Evolutionary conservation across 2,797 vertebrate species (phyloP), one percentile per base, ranked within the genome.

Genomic region (Varecia variegata): DNA sequence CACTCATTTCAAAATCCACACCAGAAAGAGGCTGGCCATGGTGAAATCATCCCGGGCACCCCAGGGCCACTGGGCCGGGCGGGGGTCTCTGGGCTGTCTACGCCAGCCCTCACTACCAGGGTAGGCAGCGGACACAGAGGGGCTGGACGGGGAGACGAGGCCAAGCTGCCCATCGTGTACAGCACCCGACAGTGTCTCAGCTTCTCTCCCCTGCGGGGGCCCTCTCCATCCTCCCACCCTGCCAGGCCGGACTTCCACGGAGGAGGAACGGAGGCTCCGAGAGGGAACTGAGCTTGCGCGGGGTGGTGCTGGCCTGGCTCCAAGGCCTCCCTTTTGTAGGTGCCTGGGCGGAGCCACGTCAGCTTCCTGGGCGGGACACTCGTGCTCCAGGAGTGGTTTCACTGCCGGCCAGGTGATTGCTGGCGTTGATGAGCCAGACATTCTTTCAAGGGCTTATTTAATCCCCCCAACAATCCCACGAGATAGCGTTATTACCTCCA

Each of bases 201-300:
- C 1, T 18, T 50, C 52, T 35, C 15, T 12, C 50, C n/a, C 7
- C 4, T 1, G 25, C 35, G 4, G 18, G 10, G 0, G 47, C 18
- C 14, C 15, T 1, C 32, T 32, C 32, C 4, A 5, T n/a, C 32
- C 71, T 12, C 12, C 10, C 4, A 0, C 84, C 52, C 18, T 23
- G 14, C n/a, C 65, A n/a, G 52, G 81, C 43, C 54, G 5, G 20
- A 52, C 40, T 2, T 32, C 18, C 73, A 45, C 30, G 20, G 47
- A 65, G 5, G 38, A 65, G 35, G 7, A 1, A 58, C 30, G 0
- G 35, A 32, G 76, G 5, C 11, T 68, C 23, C 4, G 25, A 40
- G 38, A 2, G 0, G 45, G 54, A 58, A 14, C 9, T 0, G 0
- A 38, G 25, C 15, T 3, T 38, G 56, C 4, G 2, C 1, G 1